These are phyloP conservation scores for Oryzias sinensis DNA, from an alignment of 2,797 vertebrate genomes.

Conservation along the genomic window DNA sequence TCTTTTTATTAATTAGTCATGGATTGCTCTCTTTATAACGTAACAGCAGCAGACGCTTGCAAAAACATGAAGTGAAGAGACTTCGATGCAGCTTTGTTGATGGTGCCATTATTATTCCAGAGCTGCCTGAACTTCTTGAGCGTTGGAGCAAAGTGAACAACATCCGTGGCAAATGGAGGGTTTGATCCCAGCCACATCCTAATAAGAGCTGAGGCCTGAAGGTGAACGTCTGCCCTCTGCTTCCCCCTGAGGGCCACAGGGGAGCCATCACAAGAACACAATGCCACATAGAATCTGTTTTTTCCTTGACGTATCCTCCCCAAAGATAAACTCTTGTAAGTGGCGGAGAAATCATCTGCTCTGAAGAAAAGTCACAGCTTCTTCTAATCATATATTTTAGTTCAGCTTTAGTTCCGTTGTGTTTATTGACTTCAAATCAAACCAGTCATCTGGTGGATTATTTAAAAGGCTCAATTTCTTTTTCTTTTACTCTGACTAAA, in stretches of 20 bases:
- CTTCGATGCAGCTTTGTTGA: constrained; percentile 8
- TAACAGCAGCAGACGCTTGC: too few species aligned
- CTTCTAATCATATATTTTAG: too few species aligned
- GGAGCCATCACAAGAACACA: constrained; percentile 1
- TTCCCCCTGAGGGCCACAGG: constrained; percentile 17
- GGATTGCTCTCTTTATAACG: too few species aligned
- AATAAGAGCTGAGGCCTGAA: constrained; percentile 43
- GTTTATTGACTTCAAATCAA: too few species aligned
- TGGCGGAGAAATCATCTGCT: too few species aligned
- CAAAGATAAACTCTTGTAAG: background rate
- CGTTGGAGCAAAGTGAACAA: constrained; percentile 32
- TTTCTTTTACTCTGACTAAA: too few species aligned
- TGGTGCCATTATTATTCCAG: constrained; percentile 33
- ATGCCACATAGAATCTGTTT: background rate
- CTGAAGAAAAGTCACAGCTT: too few species aligned
- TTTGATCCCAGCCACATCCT: constrained; percentile 39
- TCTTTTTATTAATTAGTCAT: too few species aligned
- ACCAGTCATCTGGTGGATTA: too few species aligned
- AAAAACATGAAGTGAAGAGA: background rate
- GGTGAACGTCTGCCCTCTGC: constrained; percentile 39
- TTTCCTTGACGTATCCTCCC: constrained; percentile 14
- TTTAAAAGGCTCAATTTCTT: too few species aligned
- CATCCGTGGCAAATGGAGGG: constrained; percentile 49
- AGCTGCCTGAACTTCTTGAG: constrained; percentile 39
- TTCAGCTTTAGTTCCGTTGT: too few species aligned